A percentile compares a stretch with the other conserved stretches of the same genome.
phyloP scores from a whole-genome alignment of 1,140 invertebrate genomes.

The Leptinotarsa texana region DNA sequence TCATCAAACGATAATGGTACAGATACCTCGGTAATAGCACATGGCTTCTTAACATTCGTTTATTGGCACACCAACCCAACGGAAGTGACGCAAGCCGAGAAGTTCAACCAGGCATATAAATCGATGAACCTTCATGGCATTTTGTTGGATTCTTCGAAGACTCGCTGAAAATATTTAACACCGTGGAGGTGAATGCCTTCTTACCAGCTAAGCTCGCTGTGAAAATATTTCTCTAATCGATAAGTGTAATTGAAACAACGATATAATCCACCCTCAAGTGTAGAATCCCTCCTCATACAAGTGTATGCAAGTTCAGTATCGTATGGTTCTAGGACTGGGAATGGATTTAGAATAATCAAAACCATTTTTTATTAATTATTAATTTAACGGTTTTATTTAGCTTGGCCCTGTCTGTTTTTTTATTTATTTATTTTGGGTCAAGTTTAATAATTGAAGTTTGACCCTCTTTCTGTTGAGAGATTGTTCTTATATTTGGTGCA shows the following conservation, averaged over 20 bases:
- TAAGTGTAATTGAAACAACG: background rate
- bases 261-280: background rate
- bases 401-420: too few species aligned
- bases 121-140: background rate
- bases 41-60: background rate
- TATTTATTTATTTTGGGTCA: too few species aligned
- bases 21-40: background rate
- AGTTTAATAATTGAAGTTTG: too few species aligned
- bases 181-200: too few species aligned
- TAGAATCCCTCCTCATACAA: slow-evolving; percentile 37
- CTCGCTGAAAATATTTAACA: too few species aligned
- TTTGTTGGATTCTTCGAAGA: background rate
- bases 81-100: background rate
- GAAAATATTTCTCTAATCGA: background rate
- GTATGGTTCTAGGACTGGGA: too few species aligned
- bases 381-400: too few species aligned
- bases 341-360: too few species aligned
- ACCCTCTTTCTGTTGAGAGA: too few species aligned
- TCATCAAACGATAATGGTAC: slow-evolving; percentile 10
- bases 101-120: slow-evolving; percentile 9
- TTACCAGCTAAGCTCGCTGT: too few species aligned
- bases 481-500: too few species aligned
- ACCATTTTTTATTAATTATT: too few species aligned
- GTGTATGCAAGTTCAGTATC: slow-evolving; percentile 1
- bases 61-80: slow-evolving; percentile 5